Evolutionary conservation across 2,888 invertebrate species (phyloP).

Genomic region (Meteorus colon): DNA sequence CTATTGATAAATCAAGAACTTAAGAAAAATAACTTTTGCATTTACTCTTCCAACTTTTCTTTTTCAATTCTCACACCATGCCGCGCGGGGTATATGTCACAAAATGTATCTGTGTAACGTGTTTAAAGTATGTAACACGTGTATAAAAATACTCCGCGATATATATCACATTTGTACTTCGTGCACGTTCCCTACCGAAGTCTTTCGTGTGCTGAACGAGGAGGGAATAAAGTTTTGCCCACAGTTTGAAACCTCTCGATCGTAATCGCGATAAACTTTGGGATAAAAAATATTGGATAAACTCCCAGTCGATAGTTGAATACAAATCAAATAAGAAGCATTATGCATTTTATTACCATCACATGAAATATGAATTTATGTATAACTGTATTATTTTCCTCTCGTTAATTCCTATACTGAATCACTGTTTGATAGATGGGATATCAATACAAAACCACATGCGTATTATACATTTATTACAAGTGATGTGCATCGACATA

Average conservation of each 20-base stretch:
- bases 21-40: conserved; percentile 48
- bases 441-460: neutral
- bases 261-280: conserved; percentile 42
- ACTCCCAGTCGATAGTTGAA: conserved; percentile 20
- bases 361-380: neutral
- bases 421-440: neutral
- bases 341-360: neutral
- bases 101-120: conserved; percentile 45
- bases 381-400: neutral
- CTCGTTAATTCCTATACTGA: neutral
- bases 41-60: conserved; percentile 46
- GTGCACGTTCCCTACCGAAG: conserved; percentile 45
- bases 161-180: conserved; percentile 48
- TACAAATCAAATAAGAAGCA: conserved; percentile 13
- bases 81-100: conserved; percentile 25
- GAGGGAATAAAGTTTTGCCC: conserved; percentile 39
- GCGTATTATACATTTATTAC: neutral
- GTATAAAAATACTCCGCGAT: conserved; percentile 47
- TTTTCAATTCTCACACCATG: conserved; percentile 5
- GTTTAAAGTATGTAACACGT: conserved; percentile 53
- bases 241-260: conserved; percentile 43
- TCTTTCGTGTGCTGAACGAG: conserved; percentile 30
- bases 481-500: conserved; percentile 10
- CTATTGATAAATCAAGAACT: conserved; percentile 49
- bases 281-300: conserved; percentile 37